phyloP scores from a whole-genome alignment of 2,888 invertebrate species.

The Troglohyphantes excavatus region DNA sequence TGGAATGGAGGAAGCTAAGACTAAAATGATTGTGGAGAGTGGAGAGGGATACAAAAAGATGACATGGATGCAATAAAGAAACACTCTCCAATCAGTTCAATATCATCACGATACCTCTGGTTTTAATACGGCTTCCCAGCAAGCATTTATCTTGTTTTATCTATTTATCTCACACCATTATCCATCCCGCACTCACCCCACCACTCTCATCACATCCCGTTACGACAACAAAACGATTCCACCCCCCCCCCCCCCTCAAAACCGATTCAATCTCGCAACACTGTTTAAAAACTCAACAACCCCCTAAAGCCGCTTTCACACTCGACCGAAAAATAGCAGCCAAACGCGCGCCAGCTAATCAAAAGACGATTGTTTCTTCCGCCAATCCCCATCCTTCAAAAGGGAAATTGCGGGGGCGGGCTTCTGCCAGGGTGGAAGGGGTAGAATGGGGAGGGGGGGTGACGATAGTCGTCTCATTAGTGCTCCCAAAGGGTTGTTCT shows the following conservation, averaged over 20 bases:
- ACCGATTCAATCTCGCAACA: conserved; percentile 3
- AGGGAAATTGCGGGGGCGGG: background rate
- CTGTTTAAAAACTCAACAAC: conserved; percentile 53
- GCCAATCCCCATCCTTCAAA: background rate
- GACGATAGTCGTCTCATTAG: conserved; percentile 64
- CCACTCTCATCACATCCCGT: background rate
- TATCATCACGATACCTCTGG: no score
- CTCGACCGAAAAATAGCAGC: conserved; percentile 50
- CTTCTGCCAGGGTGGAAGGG: background rate
- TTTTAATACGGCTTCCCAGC: no score
- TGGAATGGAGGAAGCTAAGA: no score
- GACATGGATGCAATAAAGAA: no score
- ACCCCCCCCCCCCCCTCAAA: no score
- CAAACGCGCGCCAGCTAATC: conserved; percentile 49
- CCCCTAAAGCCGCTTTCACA: conserved; percentile 46
- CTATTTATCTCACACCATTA: no score
- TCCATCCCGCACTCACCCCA: background rate
- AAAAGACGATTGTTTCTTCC: conserved; percentile 65
- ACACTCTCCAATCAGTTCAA: no score
- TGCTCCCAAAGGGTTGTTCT: conserved; percentile 65
- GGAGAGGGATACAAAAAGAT: no score
- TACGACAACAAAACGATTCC: background rate
- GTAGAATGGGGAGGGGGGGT: conserved; percentile 3
- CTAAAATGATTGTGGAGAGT: no score
- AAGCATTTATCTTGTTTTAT: no score